A percentile compares a stretch with the other conserved stretches of the same genome.
phyloP scores from a whole-genome alignment of 2,888 invertebrate species.

The Lithophane socia region DNA sequence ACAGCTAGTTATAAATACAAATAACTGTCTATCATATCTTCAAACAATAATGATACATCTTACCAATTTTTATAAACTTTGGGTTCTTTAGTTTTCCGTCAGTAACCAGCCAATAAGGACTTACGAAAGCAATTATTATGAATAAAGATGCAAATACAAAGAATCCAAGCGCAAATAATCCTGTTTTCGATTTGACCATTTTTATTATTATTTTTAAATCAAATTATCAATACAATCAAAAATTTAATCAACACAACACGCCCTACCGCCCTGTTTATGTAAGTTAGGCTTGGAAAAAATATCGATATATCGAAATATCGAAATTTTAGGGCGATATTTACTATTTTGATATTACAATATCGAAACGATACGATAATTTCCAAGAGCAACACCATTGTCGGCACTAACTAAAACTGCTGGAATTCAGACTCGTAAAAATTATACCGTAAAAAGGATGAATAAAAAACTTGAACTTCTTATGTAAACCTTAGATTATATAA shows the following conservation, averaged over 20 bases:
- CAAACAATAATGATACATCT: slow-evolving; percentile 54
- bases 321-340: no score
- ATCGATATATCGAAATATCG: no score
- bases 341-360: no score
- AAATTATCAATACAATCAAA: slow-evolving; percentile 31
- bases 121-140: slow-evolving; percentile 95
- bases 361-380: no score
- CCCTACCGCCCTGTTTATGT: slow-evolving; percentile 30
- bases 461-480: no score
- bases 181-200: slow-evolving; percentile 92
- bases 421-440: no score
- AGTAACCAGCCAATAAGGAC: slow-evolving; percentile 96
- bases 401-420: no score
- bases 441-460: no score
- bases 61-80: slow-evolving; percentile 95
- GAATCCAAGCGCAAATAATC: slow-evolving; percentile 92
- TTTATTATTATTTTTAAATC: not conserved
- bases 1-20: not conserved
- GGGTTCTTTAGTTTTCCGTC: slow-evolving; percentile 94
- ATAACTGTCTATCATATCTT: not conserved
- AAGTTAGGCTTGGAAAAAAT: no score
- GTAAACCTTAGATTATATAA: no score
- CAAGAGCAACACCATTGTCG: no score
- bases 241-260: slow-evolving; percentile 43
- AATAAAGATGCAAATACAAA: slow-evolving; percentile 93